These are phyloP conservation scores for Phaetusa simplex DNA, from an alignment of 2,113 vertebrate species.

Conservation along the genomic window DNA sequence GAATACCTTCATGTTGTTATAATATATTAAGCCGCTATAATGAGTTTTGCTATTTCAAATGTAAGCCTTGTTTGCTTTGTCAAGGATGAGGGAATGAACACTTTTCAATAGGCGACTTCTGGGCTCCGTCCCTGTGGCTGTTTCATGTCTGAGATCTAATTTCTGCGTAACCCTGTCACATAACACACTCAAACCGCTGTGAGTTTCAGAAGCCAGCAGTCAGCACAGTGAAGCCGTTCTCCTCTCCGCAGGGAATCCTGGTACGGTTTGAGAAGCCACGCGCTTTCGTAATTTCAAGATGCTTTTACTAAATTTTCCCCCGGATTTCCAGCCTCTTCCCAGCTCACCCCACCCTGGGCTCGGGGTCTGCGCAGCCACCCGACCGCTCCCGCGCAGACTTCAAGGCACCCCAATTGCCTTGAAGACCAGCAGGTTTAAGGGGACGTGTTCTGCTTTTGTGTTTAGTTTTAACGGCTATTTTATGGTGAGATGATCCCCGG, in stretches of 20 bases:
- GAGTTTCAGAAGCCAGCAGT: not conserved
- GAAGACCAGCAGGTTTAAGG: not conserved
- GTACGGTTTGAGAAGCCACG: not conserved
- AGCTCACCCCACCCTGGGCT: not conserved
- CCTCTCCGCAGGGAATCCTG: not conserved
- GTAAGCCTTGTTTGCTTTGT: constrained; percentile 52
- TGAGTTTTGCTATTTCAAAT: constrained; percentile 59
- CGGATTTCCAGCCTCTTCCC: not conserved
- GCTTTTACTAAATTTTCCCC: not conserved
- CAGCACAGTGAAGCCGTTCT: rapidly evolving
- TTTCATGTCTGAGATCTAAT: not conserved
- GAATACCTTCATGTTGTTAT: constrained; percentile 27
- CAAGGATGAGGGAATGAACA: constrained; percentile 52
- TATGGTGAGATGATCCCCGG: not conserved
- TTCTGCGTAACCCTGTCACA: not conserved
- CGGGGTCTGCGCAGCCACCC: rapidly evolving
- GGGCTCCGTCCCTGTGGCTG: not conserved
- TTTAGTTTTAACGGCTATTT: not conserved
- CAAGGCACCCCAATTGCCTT: not conserved
- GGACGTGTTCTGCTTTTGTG: not conserved
- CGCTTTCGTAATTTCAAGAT: not conserved
- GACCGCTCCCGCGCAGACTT: rapidly evolving
- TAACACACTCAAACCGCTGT: rapidly evolving
- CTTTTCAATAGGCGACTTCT: constrained; percentile 26
- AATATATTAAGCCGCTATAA: constrained; percentile 24